Evolutionary conservation across 1,140 invertebrate species (phyloP).

Genomic region (Sogatella furcifera): DNA sequence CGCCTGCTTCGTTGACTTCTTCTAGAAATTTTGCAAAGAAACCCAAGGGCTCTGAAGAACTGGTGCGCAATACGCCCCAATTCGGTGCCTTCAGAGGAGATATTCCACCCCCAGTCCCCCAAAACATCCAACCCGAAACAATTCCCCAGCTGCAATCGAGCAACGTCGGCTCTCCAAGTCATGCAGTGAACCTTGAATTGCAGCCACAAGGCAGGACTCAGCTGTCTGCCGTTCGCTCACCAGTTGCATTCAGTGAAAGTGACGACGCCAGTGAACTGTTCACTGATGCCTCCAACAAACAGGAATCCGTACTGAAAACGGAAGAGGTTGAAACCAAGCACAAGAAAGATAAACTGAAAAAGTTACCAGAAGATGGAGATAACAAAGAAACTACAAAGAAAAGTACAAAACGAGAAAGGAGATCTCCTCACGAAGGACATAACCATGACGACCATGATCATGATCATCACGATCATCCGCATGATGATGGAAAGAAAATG

Average conservation of each 20-base stretch:
- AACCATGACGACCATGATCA: conserved; percentile 17
- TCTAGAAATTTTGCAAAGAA: background rate
- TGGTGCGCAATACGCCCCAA: conserved; percentile 47
- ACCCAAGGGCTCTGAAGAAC: background rate
- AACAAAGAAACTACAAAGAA: conserved; percentile 21
- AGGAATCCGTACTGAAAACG: conserved; percentile 14
- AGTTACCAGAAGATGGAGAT: background rate
- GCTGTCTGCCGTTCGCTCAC: conserved; percentile 21
- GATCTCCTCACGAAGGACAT: conserved; percentile 27
- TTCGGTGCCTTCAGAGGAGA: conserved; percentile 59
- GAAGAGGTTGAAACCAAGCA: background rate
- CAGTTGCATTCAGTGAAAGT: background rate
- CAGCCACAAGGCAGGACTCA: conserved; percentile 21
- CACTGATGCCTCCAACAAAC: conserved; percentile 1
- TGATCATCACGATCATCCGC: conserved; percentile 18
- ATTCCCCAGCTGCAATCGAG: conserved; percentile 25
- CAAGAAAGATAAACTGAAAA: conserved; percentile 14
- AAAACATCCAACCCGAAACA: conserved; percentile 27
- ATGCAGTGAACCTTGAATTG: conserved; percentile 17
- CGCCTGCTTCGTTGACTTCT: background rate
- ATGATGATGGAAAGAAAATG: conserved; percentile 2
- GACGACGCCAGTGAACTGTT: conserved; percentile 1
- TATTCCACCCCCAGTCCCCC: conserved; percentile 42
- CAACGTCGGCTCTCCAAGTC: conserved; percentile 1
- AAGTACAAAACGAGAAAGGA: conserved; percentile 26